Percentiles rank a stretch among this genome's conserved stretches.
phyloP scores from a whole-genome alignment of 1,140 invertebrate genomes.

The Lepeophtheirus salmonis region DNA sequence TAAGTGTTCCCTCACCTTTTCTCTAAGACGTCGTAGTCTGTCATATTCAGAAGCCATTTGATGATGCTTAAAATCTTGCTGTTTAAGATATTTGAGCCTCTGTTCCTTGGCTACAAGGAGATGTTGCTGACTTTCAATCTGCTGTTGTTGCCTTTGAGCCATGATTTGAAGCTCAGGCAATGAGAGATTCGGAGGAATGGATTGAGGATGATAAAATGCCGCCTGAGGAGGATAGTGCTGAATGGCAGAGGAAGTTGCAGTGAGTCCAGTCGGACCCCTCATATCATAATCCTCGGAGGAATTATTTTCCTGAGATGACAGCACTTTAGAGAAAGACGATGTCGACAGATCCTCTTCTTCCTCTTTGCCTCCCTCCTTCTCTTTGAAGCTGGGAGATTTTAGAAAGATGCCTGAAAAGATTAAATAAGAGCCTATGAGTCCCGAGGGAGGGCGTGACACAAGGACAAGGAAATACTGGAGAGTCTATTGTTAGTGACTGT shows the following conservation, averaged over 20 bases:
- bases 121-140: conserved; percentile 81
- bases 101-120: conserved; percentile 75
- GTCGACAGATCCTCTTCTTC: too few relatives aligned
- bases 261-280: not conserved
- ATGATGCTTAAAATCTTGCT: conserved; percentile 50
- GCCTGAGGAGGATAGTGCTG: not conserved
- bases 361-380: too few relatives aligned
- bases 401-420: not conserved
- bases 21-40: conserved; percentile 57
- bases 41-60: conserved; percentile 58
- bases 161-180: conserved; percentile 38
- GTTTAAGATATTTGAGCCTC: conserved; percentile 75
- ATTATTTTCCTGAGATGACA: not conserved
- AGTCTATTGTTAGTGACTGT: too few relatives aligned
- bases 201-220: not conserved
- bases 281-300: not conserved
- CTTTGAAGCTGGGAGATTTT: not conserved
- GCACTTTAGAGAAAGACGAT: not conserved
- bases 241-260: not conserved
- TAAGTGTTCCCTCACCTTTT: conserved; percentile 29
- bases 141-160: conserved; percentile 81
- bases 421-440: too few relatives aligned
- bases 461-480: too few relatives aligned
- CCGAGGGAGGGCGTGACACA: too few relatives aligned
- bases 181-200: not conserved